Conservation (phyloP, 2,113 vertebrate species). For the Colistium nudipinnis region DNA sequence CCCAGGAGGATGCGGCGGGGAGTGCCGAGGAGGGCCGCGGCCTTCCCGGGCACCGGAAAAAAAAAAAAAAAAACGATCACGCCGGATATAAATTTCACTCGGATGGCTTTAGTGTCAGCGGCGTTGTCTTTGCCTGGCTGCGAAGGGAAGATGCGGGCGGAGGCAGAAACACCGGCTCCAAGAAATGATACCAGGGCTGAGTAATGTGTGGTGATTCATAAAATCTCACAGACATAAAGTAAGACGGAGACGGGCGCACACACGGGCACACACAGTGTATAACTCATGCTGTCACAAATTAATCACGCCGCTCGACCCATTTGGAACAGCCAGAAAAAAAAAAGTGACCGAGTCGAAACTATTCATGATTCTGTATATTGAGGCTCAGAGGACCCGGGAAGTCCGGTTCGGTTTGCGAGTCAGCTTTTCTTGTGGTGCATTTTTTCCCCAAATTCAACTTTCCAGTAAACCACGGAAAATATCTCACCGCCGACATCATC, state of each 20-base stretch:
- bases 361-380: too few relatives aligned
- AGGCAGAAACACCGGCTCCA: slow-evolving; percentile 20
- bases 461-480: too few relatives aligned
- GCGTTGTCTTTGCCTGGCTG: slow-evolving; percentile 41
- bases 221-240: slow-evolving; percentile 21
- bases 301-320: background rate
- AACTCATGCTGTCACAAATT: slow-evolving; percentile 12
- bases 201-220: slow-evolving; percentile 55
- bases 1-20: slow-evolving; percentile 63
- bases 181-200: slow-evolving; percentile 28
- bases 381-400: too few relatives aligned
- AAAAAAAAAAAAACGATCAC: slow-evolving; percentile 60
- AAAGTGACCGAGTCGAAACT: too few relatives aligned
- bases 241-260: slow-evolving; percentile 11
- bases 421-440: too few relatives aligned
- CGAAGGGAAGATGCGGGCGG: slow-evolving; percentile 24
- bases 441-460: too few relatives aligned
- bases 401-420: too few relatives aligned
- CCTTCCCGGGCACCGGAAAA: slow-evolving; percentile 61
- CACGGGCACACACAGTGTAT: slow-evolving; percentile 4
- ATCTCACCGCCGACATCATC: too few relatives aligned
- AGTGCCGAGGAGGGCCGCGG: slow-evolving; percentile 49
- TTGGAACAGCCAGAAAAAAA: background rate
- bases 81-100: slow-evolving; percentile 72
- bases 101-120: slow-evolving; percentile 57